Evolutionary conservation across 1,140 invertebrate species (phyloP).

Genomic region (Colletes latitarsis): DNA sequence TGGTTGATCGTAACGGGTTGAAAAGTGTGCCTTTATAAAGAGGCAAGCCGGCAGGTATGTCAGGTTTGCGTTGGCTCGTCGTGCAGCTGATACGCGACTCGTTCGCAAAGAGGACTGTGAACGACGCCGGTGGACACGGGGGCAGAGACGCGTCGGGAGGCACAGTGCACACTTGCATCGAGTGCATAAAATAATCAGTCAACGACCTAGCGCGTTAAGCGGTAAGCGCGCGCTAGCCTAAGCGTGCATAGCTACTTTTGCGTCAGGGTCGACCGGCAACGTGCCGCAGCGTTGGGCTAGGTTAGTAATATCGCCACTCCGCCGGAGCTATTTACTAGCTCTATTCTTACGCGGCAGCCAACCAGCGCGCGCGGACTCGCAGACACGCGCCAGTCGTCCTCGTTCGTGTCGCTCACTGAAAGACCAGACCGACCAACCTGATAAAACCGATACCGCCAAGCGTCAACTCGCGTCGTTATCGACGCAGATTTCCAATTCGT

Average conservation of each 20-base stretch:
- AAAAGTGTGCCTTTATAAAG: slow-evolving; percentile 27
- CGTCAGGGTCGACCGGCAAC: slow-evolving; percentile 76
- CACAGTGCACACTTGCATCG: slow-evolving; percentile 59
- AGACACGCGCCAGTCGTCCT: not conserved
- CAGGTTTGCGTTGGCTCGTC: not conserved
- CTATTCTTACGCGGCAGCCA: slow-evolving; percentile 66
- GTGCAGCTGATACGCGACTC: no score
- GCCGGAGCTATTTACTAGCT: slow-evolving; percentile 65
- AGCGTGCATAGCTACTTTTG: slow-evolving; percentile 57
- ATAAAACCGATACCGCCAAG: slow-evolving; percentile 13
- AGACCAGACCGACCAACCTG: not conserved
- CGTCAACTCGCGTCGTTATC: not conserved
- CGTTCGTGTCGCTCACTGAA: not conserved
- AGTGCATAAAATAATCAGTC: slow-evolving; percentile 76
- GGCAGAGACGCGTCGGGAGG: slow-evolving; percentile 8
- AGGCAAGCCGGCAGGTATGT: not conserved
- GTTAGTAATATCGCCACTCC: slow-evolving; percentile 69
- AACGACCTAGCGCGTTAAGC: slow-evolving; percentile 70
- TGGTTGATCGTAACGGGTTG: not conserved
- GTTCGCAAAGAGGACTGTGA: not conserved
- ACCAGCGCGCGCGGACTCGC: slow-evolving; percentile 36
- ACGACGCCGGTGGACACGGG: not conserved
- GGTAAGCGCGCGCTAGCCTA: slow-evolving; percentile 52
- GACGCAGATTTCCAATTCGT: not conserved
- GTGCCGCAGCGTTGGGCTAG: slow-evolving; percentile 72